Percentiles rank a stretch among this genome's conserved stretches.
phyloP scores from a whole-genome alignment of 2,888 invertebrate genomes.

The Zygothrica quintamaculata region DNA sequence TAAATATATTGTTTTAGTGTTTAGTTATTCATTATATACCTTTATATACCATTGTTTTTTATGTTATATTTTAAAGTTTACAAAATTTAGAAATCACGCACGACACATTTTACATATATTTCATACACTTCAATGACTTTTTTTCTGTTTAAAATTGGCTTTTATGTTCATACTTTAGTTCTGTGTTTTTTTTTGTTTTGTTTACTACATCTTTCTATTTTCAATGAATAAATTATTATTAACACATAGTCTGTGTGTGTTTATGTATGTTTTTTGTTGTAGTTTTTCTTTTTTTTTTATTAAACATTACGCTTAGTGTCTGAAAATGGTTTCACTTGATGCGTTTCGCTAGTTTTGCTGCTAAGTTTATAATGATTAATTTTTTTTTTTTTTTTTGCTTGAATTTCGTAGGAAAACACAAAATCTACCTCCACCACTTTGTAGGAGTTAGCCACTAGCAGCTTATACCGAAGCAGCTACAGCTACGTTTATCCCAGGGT shows the following conservation, averaged over 20 bases:
- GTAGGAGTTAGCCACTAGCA: slow-evolving; percentile 63
- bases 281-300: slow-evolving; percentile 31
- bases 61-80: slow-evolving; percentile 61
- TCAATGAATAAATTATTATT: slow-evolving; percentile 38
- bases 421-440: slow-evolving; percentile 59
- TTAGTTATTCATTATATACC: slow-evolving; percentile 12
- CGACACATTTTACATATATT: slow-evolving; percentile 66
- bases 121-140: slow-evolving; percentile 47
- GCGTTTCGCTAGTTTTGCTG: slow-evolving; percentile 52
- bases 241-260: slow-evolving; percentile 23
- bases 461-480: slow-evolving; percentile 71
- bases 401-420: slow-evolving; percentile 55
- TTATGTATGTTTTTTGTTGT: slow-evolving; percentile 3
- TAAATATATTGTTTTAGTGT: slow-evolving; percentile 33
- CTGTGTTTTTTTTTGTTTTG: slow-evolving; percentile 12
- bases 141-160: slow-evolving; percentile 35
- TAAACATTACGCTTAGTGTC: slow-evolving; percentile 66
- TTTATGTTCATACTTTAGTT: slow-evolving; percentile 17
- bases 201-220: slow-evolving; percentile 4
- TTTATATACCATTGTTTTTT: slow-evolving; percentile 17
- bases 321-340: slow-evolving; percentile 40
- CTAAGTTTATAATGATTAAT: slow-evolving; percentile 60
- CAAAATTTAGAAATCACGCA: slow-evolving; percentile 72
- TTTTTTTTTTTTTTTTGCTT: slow-evolving; percentile 43
- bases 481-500: slow-evolving; percentile 42